Evolutionary conservation across 2,797 vertebrate species (phyloP), one percentile per base, ranked within the genome.

Genomic region (Tauraco hartlaubi): DNA sequence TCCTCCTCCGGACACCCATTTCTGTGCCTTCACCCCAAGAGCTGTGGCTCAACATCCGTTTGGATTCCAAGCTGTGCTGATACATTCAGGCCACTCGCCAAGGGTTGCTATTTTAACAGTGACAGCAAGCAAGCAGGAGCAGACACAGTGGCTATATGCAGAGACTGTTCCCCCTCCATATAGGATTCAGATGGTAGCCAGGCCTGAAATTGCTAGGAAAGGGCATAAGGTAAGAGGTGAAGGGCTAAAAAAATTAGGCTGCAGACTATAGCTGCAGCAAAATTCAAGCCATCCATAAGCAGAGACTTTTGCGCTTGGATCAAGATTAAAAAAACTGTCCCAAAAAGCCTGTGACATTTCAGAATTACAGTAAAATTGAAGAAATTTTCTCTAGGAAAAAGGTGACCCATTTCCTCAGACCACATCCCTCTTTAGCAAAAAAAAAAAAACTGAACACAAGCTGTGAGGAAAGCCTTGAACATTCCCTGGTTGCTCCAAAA

Each of bases 351-450:
- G 17, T 72, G 84, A 91, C 72, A 93, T 85, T 91, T 94, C 75
- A 88, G 81, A 91, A 85, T 95, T 88, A 83, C 64, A 92, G 78
- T 56, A 85, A 96, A 94, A 96, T 58, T 83, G 75, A 95, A 85
- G 87, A 94, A 61, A 77, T 93, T 94, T 97, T 95, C 94, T 94
- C 61, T 68, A 88, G 96, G 94, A 97, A 96, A 96, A 96, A 93
- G 84, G 89, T 94, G 95, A 94, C 96, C 94, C 92, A 94, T 96
- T 97, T 96, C 95, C 83, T 96, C 96, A 86, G 85, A 92, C 92
- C 94, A 73, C 44, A 67, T 86, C 63, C 71, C 77, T 95, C 95
- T 86, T 94, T 69, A 92, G 94, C 54, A 93, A 81, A 94, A 78
- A 44, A n/a, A n/a, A 35, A 35, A 35, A 35, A 35, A 5, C 17